phyloP scores from a whole-genome alignment of 30 jellyfish, hydroid and myxozoan genomes.

The Mastigias papua region DNA sequence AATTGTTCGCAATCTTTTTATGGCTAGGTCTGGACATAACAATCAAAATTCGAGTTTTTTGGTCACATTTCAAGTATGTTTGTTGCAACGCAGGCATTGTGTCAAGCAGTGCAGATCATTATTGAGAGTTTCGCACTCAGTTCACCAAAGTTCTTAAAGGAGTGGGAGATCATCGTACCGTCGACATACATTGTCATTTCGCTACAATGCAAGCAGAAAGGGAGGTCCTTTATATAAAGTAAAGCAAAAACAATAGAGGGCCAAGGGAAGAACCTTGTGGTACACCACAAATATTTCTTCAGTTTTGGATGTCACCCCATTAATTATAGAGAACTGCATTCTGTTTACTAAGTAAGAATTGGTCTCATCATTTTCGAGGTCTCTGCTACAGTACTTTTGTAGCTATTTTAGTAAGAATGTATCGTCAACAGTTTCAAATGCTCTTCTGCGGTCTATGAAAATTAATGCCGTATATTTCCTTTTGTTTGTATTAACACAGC shows the following conservation, averaged over 20 bases:
- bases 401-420: neutral
- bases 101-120: neutral
- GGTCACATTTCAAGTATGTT: neutral
- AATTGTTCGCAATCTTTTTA: no score
- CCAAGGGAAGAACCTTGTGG: constrained; percentile 4
- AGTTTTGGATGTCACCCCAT: neutral
- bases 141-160: neutral
- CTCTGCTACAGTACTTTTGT: neutral
- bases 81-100: neutral
- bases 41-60: no score
- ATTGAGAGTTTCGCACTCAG: neutral
- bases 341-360: neutral
- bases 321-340: neutral
- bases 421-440: neutral
- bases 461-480: neutral
- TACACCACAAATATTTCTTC: neutral
- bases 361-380: neutral
- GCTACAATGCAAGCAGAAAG: no score
- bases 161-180: no score
- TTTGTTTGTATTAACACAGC: neutral
- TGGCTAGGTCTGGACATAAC: no score
- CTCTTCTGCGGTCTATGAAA: neutral
- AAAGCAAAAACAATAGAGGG: neutral
- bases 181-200: no score
- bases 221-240: no score